Base-by-base conservation (phyloP, 1,140 invertebrate species). In the Lordiphosa stackelbergi region DNA sequence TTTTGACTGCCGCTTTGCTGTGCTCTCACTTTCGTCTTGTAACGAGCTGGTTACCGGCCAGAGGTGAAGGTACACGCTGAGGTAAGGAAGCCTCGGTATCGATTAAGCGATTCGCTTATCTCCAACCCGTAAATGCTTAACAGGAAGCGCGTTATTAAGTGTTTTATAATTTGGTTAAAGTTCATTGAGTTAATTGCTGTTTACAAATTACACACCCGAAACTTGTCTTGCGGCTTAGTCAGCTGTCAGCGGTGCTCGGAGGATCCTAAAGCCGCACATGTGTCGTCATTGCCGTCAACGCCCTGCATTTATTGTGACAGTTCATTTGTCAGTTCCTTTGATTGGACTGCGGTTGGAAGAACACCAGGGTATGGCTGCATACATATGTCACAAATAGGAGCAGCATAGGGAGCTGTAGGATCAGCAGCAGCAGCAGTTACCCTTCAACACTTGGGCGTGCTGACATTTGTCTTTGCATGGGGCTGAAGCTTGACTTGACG, bases 241-340 rank as follows among this genome's bases (percentile, higher is more conserved):
- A 55, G 69, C 73, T 78, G 73, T 77, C 73, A 73, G 42, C 73
- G 63, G 46, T 12, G 51, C 65, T 37, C 62, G 37, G 41, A 48
- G 51, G 42, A 38, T 68, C 54, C 51, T 52, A 55, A 51, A 43
- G 61, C 52, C 63, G 35, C 63, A 45, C 61, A 31, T 72, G 70
- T 64, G 74, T 73, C 57, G 55, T 79, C 69, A 66, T 56, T 63
- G 65, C 70, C 57, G 66, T 66, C 40, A 41, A 54, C 61, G 49
- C 62, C 19, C 24, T 59, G 54, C 54, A 64, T 74, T 71, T 71
- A 79, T 79, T 79, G 68, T 81, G 75, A 79, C 77, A 79, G 75
- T 79, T 79, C 75, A 79, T 79, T 79, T 79, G 75, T 79, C 75
- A 79, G 62, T 60, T 68, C 66, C 60, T 58, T 57, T 79, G 75